A percentile compares a stretch with the other conserved stretches of the same genome.
Evolutionary conservation across 2,113 vertebrate genomes (phyloP).

Genomic region (Taurulus bubalis): DNA sequence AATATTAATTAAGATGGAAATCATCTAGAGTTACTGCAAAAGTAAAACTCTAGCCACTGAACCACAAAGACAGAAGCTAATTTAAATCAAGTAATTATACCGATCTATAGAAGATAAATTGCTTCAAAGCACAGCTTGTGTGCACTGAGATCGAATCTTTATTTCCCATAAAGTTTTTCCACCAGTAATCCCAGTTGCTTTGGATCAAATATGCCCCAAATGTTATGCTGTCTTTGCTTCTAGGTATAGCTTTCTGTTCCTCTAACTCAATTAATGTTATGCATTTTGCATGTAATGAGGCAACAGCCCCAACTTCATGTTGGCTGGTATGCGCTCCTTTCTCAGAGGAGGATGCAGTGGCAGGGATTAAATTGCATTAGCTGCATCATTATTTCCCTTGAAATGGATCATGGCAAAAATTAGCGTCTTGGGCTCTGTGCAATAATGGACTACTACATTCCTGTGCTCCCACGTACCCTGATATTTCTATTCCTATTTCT

Average conservation of each 20-base stretch:
- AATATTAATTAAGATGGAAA: not conserved
- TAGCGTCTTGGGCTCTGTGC: conserved; percentile 46
- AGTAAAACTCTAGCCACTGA: conserved; percentile 5
- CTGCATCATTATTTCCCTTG: conserved; percentile 74
- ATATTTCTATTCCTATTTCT: not conserved
- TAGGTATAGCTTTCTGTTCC: conserved; percentile 49
- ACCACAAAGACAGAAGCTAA: not conserved
- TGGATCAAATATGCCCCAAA: conserved; percentile 51
- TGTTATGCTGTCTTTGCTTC: conserved; percentile 34
- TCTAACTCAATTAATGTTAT: conserved; percentile 69
- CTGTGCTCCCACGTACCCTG: not conserved
- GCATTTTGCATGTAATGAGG: conserved; percentile 71
- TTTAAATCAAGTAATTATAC: not conserved
- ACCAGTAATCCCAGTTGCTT: conserved; percentile 51
- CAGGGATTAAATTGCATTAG: conserved; percentile 78
- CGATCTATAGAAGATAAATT: conserved; percentile 11
- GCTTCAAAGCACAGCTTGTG: not conserved
- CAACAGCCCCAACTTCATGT: conserved; percentile 60
- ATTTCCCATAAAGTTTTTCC: conserved; percentile 9
- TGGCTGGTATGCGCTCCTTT: conserved; percentile 55
- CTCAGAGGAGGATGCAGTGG: conserved; percentile 72
- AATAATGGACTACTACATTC: conserved; percentile 39
- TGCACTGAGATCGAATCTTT: conserved; percentile 25
- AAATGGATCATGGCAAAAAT: conserved; percentile 73
- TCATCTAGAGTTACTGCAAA: not conserved